phyloP scores from a whole-genome alignment of 2,113 vertebrate genomes.

The Carlito syrichta region DNA sequence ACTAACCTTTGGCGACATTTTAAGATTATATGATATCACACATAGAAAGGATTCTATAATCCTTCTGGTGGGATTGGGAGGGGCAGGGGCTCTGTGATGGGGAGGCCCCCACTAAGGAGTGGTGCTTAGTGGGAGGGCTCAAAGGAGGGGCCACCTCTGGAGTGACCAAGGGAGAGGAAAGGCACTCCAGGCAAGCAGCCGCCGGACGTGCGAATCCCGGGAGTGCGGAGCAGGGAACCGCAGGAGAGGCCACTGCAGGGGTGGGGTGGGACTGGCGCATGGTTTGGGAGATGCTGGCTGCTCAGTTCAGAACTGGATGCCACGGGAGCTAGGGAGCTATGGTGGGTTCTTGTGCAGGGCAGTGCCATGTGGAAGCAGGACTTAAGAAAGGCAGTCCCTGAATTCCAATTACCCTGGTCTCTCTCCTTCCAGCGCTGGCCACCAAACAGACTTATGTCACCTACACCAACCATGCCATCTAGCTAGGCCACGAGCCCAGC shows the following conservation, averaged over 20 bases:
- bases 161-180: neutral
- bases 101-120: neutral
- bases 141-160: neutral
- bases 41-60: too few species aligned
- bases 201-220: accelerated
- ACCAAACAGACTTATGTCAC: slow-evolving; percentile 97
- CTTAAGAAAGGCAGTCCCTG: neutral
- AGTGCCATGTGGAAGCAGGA: accelerated
- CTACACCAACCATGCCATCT: slow-evolving; percentile 98
- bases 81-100: accelerated
- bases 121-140: accelerated
- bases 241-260: neutral
- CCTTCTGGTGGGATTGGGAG: neutral
- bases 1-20: neutral
- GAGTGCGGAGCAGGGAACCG: accelerated
- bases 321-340: accelerated
- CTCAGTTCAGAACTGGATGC: neutral
- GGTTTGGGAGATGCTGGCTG: neutral
- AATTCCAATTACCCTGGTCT: slow-evolving; percentile 22
- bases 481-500: slow-evolving; percentile 62
- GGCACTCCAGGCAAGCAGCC: neutral
- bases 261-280: accelerated
- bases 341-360: neutral
- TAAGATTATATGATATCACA: neutral
- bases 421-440: slow-evolving; percentile 87